phyloP scores from a whole-genome alignment of 2,113 vertebrate species.

The human (Homo sapiens) region DNA sequence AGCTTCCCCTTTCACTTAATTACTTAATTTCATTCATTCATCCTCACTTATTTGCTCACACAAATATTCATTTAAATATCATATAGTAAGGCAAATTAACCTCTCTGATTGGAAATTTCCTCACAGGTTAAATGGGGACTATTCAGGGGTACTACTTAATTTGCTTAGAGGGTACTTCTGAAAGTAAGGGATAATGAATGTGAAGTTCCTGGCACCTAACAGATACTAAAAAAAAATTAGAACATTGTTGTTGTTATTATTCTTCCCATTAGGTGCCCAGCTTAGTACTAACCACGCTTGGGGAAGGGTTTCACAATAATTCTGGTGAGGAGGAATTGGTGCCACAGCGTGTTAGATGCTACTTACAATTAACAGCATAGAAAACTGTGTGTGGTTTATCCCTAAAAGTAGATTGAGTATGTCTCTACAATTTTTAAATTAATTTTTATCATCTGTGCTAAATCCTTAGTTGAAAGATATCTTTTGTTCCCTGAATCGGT shows the following conservation, averaged over 20 bases:
- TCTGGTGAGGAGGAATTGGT: neutral
- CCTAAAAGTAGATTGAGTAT: neutral
- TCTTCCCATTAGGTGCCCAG: neutral
- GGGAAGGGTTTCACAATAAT: neutral
- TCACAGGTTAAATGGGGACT: neutral
- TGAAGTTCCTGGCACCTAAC: neutral
- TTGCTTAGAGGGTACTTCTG: neutral
- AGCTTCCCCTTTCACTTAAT: neutral
- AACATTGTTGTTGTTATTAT: neutral
- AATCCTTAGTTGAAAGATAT: neutral
- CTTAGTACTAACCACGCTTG: neutral
- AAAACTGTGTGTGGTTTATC: neutral
- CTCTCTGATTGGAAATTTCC: neutral
- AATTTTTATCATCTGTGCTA: neutral
- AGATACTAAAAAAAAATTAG: neutral
- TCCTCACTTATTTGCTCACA: neutral
- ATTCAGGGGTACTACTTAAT: neutral
- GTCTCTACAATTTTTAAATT: neutral
- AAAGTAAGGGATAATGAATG: neutral
- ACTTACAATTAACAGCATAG: neutral
- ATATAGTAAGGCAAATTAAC: neutral
- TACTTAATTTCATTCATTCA: neutral
- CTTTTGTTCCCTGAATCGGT: neutral
- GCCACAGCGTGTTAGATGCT: neutral
- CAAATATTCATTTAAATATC: neutral